Percentiles rank a stretch among this genome's conserved stretches.
Evolutionary conservation across 2,888 invertebrate genomes (phyloP).

Genomic region (Leucania comma): DNA sequence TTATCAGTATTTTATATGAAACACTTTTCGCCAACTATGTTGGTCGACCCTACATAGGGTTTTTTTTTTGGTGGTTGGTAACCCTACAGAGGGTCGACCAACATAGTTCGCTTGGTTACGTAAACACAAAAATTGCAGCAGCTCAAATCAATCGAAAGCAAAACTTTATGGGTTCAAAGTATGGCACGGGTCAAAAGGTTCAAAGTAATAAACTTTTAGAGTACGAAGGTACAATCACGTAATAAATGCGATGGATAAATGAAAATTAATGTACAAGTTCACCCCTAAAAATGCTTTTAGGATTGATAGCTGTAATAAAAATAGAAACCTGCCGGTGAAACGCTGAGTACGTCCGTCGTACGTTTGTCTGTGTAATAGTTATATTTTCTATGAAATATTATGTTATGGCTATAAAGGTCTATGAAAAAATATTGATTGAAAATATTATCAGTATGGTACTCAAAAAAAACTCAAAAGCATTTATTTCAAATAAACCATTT

Average conservation of each 20-base stretch:
- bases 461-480: too few species aligned
- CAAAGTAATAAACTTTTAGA: slow-evolving; percentile 24
- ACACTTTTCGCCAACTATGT: too few species aligned
- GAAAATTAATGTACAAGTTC: slow-evolving; percentile 11
- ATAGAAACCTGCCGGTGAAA: not conserved
- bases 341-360: not conserved
- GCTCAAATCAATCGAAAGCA: slow-evolving; percentile 5
- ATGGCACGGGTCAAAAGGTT: slow-evolving; percentile 8
- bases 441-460: not conserved
- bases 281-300: slow-evolving; percentile 16
- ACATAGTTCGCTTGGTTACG: not conserved
- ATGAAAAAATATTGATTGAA: not conserved
- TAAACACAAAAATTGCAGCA: slow-evolving; percentile 11
- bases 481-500: too few species aligned
- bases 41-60: too few species aligned
- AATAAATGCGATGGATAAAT: slow-evolving; percentile 14
- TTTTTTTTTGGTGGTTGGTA: too few species aligned
- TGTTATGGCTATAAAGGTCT: not conserved
- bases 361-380: not conserved
- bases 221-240: slow-evolving; percentile 9
- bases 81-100: too few species aligned
- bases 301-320: not conserved
- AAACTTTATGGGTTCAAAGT: slow-evolving; percentile 16
- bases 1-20: too few species aligned
- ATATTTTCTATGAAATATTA: not conserved